These are phyloP conservation scores for Reticulitermes lucifugus DNA, from an alignment of 2,888 invertebrate species.

Conservation along the genomic window DNA sequence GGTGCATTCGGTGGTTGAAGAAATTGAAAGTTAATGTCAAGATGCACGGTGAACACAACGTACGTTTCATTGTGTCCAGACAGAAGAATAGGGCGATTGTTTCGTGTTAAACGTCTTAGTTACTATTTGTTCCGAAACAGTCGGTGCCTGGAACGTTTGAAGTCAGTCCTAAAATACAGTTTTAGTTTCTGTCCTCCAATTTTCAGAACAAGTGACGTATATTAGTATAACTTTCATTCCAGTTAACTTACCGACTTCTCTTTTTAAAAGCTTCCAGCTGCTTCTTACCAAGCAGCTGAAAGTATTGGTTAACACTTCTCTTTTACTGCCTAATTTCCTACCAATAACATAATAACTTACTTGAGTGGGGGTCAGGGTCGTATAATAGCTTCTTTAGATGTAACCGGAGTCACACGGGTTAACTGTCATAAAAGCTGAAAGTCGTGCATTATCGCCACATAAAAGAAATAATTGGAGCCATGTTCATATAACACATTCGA, in stretches of 20 bases:
- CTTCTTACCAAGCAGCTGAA: neutral
- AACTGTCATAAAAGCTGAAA: constrained; percentile 11
- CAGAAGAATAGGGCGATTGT: too few species aligned
- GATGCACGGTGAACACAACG: too few species aligned
- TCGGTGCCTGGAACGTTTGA: too few species aligned
- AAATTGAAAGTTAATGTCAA: too few species aligned
- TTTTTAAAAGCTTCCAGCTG: neutral
- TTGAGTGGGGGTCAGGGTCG: too few species aligned
- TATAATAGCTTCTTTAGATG: too few species aligned
- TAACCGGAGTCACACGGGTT: neutral
- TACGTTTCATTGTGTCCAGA: too few species aligned
- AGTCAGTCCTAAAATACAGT: too few species aligned
- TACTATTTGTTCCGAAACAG: too few species aligned
- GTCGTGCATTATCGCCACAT: neutral
- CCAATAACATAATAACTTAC: neutral
- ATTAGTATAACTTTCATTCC: neutral
- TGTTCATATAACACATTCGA: neutral
- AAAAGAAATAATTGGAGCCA: neutral
- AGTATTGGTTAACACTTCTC: neutral
- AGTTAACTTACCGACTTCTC: neutral
- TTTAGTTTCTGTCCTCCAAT: too few species aligned
- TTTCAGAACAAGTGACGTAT: neutral
- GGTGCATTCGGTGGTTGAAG: too few species aligned
- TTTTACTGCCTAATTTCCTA: neutral
- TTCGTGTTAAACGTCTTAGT: too few species aligned